Evolutionary conservation across 2,113 vertebrate genomes (phyloP), one percentile per base, ranked within the genome.

Genomic region (Labeo catla): DNA sequence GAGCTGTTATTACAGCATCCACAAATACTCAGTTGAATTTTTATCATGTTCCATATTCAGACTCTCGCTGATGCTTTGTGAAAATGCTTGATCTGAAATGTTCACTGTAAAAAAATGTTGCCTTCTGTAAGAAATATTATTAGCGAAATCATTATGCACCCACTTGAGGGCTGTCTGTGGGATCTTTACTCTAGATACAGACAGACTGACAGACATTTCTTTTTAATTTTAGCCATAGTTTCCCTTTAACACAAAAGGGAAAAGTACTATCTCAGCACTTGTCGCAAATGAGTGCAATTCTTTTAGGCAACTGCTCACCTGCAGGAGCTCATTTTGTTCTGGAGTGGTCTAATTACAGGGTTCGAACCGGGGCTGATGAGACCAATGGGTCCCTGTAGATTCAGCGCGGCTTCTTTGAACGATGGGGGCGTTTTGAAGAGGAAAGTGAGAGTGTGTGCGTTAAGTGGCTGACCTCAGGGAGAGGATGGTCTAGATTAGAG

Each of bases 341-440:
- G 76, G 47, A 89, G 76, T 81, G 85, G 47, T 65, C 6, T 54
- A 86, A 87, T 86, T 79, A 74, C 34, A 81, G 76, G 80, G 50
- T 87, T 39, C 81, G 80, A 61, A 76, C 8, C 52, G 63, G 15
- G 23, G 74, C 13, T 68, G 57, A 83, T 90, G 49, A 61, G 16
- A 88, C 79, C 77, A 76, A 57, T 21, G 50, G 63, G 21, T 74
- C 28, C 80, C 84, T 73, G 76, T 52, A 59, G 81, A 86, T 78
- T 83, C 72, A 81, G 72, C 13, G 52, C 50, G 50, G 36, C 61
- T 76, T 84, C 43, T 76, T 34, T 54, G 16, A 57, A 72, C 8
- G 39, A 76, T 23, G 72, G 59, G 39, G 84, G 50, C 19, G 63
- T 84, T 88, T 15, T 70, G 8, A 52, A 86, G 50, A 83, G 87